phyloP scores from a whole-genome alignment of 2,113 vertebrate genomes.

The Geothlypis trichas region DNA sequence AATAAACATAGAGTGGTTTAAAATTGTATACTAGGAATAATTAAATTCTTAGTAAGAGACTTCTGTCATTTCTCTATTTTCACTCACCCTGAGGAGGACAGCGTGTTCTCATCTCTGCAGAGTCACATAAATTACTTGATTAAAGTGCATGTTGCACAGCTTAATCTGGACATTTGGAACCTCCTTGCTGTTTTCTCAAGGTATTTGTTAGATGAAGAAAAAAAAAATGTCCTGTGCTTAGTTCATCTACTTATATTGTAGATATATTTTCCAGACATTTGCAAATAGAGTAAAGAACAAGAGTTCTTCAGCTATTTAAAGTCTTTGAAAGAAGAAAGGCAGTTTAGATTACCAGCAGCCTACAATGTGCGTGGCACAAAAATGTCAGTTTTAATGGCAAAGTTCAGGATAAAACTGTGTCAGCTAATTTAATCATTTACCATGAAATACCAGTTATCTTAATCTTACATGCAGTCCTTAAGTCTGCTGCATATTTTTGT shows the following conservation, averaged over 20 bases:
- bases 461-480: constrained; percentile 60
- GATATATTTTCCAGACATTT: constrained; percentile 23
- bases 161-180: constrained; percentile 38
- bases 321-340: constrained; percentile 63
- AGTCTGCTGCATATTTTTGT: constrained; percentile 52
- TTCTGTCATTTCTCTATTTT: constrained; percentile 44
- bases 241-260: neutral
- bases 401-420: constrained; percentile 71
- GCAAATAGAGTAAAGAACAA: constrained; percentile 46
- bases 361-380: constrained; percentile 43
- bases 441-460: constrained; percentile 71
- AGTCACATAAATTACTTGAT: constrained; percentile 25
- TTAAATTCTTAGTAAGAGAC: constrained; percentile 3
- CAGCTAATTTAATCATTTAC: constrained; percentile 76
- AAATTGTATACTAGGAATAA: constrained; percentile 5
- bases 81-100: constrained; percentile 9
- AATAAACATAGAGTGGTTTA: neutral
- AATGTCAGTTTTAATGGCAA: constrained; percentile 68
- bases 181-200: constrained; percentile 39
- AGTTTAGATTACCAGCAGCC: constrained; percentile 60
- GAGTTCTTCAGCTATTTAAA: constrained; percentile 40
- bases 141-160: constrained; percentile 5
- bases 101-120: constrained; percentile 22
- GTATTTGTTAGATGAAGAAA: constrained; percentile 3
- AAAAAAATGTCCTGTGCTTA: neutral